Percentiles rank a stretch among this genome's conserved stretches.
Conservation (phyloP, 2,113 vertebrate species). For the Oenanthe melanoleuca region DNA sequence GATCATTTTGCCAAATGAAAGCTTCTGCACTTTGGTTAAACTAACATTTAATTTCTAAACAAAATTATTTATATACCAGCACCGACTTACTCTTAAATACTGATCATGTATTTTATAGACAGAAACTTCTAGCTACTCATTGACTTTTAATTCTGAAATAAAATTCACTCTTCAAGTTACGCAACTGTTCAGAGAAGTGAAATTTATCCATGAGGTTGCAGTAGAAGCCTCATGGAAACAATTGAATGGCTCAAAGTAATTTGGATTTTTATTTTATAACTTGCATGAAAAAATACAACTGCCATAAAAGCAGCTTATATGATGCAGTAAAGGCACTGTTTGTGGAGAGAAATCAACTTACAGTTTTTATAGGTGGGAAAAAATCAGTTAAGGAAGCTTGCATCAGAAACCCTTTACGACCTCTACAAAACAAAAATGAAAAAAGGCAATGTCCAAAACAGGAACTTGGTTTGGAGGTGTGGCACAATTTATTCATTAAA, state of each 20-base stretch:
- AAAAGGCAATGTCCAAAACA: background rate
- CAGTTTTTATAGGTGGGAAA: background rate
- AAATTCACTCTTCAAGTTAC: background rate
- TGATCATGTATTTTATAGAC: background rate
- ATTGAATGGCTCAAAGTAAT: background rate
- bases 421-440: background rate
- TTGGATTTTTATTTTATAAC: background rate
- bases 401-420: background rate
- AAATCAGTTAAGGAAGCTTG: background rate
- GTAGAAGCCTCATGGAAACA: background rate
- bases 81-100: background rate
- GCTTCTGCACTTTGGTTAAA: background rate
- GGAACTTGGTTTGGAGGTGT: background rate
- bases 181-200: background rate
- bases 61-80: background rate
- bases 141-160: slow-evolving; percentile 14
- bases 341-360: background rate
- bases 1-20: background rate
- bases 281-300: background rate
- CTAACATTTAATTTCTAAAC: background rate
- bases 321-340: background rate
- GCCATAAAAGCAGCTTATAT: background rate
- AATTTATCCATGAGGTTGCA: background rate
- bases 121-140: background rate
- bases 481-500: background rate